Conservation (phyloP, 2,888 invertebrate species). For the Gryllus longicercus region DNA sequence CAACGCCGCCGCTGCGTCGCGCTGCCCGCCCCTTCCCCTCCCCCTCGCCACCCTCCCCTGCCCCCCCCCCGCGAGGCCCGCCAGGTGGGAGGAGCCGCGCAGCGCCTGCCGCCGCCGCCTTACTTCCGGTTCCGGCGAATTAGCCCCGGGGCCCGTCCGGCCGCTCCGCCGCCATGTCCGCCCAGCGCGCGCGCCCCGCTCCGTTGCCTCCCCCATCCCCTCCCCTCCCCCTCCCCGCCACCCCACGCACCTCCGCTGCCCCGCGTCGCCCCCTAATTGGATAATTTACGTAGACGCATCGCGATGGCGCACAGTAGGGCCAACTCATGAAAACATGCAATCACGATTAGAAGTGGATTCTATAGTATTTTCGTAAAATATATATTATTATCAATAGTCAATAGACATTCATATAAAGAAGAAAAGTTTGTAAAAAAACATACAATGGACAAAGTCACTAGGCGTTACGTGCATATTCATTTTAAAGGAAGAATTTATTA, state of each 20-base stretch:
- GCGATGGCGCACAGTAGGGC: neutral
- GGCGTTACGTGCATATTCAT: too few relatives aligned
- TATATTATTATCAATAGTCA: too few relatives aligned
- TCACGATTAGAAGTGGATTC: too few relatives aligned
- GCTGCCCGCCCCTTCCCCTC: neutral
- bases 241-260: neutral
- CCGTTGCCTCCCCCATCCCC: neutral
- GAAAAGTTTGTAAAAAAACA: too few relatives aligned
- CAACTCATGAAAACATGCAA: too few relatives aligned
- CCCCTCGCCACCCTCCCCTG: neutral
- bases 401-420: too few relatives aligned
- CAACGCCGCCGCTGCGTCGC: neutral
- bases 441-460: too few relatives aligned
- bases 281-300: neutral
- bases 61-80: too few relatives aligned
- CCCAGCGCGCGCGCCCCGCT: neutral
- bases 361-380: too few relatives aligned
- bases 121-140: conserved; percentile 17
- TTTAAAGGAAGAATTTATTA: too few relatives aligned
- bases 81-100: neutral
- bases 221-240: neutral
- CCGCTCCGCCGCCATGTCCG: neutral
- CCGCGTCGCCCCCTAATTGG: neutral
- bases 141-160: neutral
- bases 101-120: neutral